phyloP scores from a whole-genome alignment of 1,140 invertebrate species.

The Caenorhabditis brenneri region DNA sequence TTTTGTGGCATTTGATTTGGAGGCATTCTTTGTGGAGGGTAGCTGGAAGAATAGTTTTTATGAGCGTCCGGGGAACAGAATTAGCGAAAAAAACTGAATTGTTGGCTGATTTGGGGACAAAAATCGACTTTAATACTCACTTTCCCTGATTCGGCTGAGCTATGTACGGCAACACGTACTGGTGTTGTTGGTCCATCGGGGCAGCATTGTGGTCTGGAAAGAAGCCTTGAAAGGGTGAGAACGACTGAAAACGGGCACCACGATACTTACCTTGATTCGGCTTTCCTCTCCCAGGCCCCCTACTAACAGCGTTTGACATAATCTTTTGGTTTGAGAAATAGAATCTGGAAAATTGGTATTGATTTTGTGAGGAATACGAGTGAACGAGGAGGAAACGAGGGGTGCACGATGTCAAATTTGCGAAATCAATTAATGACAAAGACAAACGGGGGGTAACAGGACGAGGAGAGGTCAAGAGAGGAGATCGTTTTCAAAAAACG shows the following conservation, averaged over 20 bases:
- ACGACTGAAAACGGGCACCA: not conserved
- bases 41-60: not conserved
- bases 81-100: no score
- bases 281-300: constrained; percentile 33
- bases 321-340: constrained; percentile 17
- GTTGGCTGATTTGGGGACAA: no score
- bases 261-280: not conserved
- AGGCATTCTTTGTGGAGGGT: not conserved
- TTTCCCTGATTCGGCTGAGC: not conserved
- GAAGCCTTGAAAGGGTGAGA: not conserved
- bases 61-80: no score
- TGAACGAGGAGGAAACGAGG: not conserved
- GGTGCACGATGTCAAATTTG: no score
- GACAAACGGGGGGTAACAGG: not conserved
- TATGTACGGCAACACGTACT: not conserved
- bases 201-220: constrained; percentile 6
- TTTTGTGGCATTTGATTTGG: not conserved
- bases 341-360: not conserved
- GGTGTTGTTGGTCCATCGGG: not conserved
- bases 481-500: no score
- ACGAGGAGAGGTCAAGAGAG: not conserved
- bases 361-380: not conserved
- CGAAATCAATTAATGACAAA: no score
- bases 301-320: constrained; percentile 42
- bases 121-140: no score